These are phyloP conservation scores for Epinephelus awoara DNA, from an alignment of 2,797 vertebrate genomes.

Conservation along the genomic window DNA sequence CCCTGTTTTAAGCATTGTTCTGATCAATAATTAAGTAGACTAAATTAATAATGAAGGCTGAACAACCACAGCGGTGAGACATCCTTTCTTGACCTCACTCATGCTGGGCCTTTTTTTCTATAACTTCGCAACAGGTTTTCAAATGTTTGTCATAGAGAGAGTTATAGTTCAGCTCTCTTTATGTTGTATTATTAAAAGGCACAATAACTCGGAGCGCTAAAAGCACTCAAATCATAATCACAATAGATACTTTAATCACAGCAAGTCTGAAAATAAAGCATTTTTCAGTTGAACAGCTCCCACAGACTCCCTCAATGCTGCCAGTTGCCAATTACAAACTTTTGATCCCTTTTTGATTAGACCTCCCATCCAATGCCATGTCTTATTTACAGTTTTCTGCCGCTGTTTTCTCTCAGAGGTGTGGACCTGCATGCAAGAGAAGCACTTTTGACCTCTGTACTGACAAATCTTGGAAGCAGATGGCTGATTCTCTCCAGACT, in stretches of 20 bases:
- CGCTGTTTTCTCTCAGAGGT: conserved; percentile 20
- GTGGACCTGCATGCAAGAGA: conserved; percentile 24
- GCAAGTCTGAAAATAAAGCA: conserved; percentile 25
- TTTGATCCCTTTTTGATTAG: conserved; percentile 31
- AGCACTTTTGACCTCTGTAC: conserved; percentile 48
- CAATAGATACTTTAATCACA: conserved; percentile 23
- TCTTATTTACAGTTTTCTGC: conserved; percentile 9
- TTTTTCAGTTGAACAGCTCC: conserved; percentile 16
- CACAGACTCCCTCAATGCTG: conserved; percentile 8
- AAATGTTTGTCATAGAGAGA: conserved; percentile 23
- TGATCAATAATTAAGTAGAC: conserved; percentile 77
- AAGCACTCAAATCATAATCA: conserved; percentile 10
- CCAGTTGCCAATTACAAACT: conserved; percentile 24
- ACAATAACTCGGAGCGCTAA: conserved; percentile 9
- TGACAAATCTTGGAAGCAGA: conserved; percentile 62
- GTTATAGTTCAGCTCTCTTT: background rate
- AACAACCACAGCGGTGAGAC: conserved; percentile 76
- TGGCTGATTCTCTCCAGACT: conserved; percentile 58
- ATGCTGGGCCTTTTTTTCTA: conserved; percentile 10
- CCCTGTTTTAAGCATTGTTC: conserved; percentile 70
- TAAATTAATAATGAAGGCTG: conserved; percentile 82
- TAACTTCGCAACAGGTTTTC: conserved; percentile 69
- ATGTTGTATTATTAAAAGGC: conserved; percentile 39
- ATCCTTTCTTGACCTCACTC: conserved; percentile 73
- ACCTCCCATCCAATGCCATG: background rate